Evolutionary conservation across 2,888 invertebrate species (phyloP), one percentile per base, ranked within the genome.

Genomic region (Dolichomitus sp.): DNA sequence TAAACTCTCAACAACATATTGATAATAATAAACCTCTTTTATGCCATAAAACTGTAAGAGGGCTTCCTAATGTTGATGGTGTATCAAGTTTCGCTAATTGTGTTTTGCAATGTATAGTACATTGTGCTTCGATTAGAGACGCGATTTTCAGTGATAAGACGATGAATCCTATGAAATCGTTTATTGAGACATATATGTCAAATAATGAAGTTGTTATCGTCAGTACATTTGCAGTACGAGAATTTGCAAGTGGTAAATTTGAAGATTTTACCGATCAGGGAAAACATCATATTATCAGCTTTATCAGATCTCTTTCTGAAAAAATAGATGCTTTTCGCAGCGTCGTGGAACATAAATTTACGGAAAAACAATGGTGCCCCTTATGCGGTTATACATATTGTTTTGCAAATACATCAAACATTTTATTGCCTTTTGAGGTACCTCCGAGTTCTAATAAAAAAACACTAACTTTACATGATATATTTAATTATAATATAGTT

Each of bases 191-290:
- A 30, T 30, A 30, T 30, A 30, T 4, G 30, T 30, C 30, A 30
- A 30, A 30, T 30, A 30, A 30, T 30, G 30, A 30, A 30, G 30
- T 12, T 74, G 87, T 61, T 1, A 82, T 86, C 9, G n/a, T n/a
- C n/a, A 86, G 12, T 85, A 85, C 80, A 73, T 66, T 6, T 84
- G 83, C 9, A 76, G 75, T 65, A 50, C 50, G 45, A 40, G 83
- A 27, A 83, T 87, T 69, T 59, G 63, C 45, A 54, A 66, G 69
- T 86, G 86, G 7, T 85, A 86, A 75, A 70, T 66, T 45, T 87
- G 87, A 57, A 84, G 85, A 27, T 4, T 45, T 86, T 19, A 61
- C 17, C 61, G 37, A n/a, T 17, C 37, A 40, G n/a, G 2, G 40
- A 4, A n/a, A n/a, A n/a, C 37, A 61, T 2, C 45, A 45, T 45